These are phyloP conservation scores for Platichthys flesus DNA, from an alignment of 2,113 vertebrate species.

Conservation along the genomic window DNA sequence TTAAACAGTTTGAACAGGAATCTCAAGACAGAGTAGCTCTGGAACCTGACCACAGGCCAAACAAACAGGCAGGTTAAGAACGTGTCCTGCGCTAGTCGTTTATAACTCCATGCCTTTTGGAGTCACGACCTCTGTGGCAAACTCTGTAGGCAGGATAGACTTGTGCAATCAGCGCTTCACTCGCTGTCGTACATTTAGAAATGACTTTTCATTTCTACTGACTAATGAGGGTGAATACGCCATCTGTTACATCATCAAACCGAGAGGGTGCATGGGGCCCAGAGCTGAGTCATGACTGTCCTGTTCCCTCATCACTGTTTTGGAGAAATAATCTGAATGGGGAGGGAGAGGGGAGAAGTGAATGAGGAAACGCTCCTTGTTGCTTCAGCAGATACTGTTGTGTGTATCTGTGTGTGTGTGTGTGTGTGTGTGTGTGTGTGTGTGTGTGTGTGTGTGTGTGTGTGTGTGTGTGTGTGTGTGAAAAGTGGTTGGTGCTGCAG, in stretches of 20 bases:
- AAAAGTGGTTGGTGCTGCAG: constrained; percentile 30
- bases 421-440: neutral
- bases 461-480: neutral
- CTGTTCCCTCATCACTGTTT: constrained; percentile 40
- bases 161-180: constrained; percentile 41
- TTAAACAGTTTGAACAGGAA: too few species aligned
- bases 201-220: constrained; percentile 63
- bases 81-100: too few species aligned
- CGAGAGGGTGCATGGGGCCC: constrained; percentile 59
- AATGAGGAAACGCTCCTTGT: constrained; percentile 43
- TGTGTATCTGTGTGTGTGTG: neutral
- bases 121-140: constrained; percentile 16
- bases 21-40: too few species aligned
- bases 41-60: too few species aligned
- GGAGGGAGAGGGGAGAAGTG: neutral
- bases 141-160: constrained; percentile 39
- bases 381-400: constrained; percentile 40
- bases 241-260: constrained; percentile 74
- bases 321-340: constrained; percentile 51
- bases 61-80: too few species aligned
- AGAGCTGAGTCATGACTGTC: constrained; percentile 76
- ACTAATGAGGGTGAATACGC: constrained; percentile 71
- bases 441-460: neutral
- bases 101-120: neutral
- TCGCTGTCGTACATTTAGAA: constrained; percentile 50